Evolutionary conservation across 2,113 vertebrate species (phyloP).

Genomic region (Trogon surrucura): DNA sequence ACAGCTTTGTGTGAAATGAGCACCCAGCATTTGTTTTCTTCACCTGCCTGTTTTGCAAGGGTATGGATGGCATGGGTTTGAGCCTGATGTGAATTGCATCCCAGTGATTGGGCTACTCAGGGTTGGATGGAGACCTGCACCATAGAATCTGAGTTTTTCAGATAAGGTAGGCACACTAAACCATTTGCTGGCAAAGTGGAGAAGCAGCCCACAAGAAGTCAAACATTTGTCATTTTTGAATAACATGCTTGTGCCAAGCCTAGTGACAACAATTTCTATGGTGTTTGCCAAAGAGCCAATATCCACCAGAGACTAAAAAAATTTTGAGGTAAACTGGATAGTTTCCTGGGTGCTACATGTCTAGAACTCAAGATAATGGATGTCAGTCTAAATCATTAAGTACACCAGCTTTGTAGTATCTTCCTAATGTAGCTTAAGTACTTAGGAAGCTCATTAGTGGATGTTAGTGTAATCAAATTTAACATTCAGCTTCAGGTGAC

Average conservation of each 20-base stretch:
- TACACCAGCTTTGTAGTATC: neutral
- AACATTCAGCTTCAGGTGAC: conserved; percentile 8
- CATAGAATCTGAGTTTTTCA: neutral
- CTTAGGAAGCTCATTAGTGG: conserved; percentile 12
- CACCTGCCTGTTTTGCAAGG: neutral
- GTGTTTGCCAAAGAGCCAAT: neutral
- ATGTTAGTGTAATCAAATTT: conserved; percentile 38
- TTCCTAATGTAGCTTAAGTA: conserved; percentile 18
- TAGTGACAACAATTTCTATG: neutral
- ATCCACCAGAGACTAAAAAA: neutral
- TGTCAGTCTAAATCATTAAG: conserved; percentile 27
- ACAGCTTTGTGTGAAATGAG: neutral
- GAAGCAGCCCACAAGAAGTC: neutral
- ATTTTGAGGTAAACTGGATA: neutral
- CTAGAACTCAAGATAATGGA: conserved; percentile 5
- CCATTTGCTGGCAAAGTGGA: neutral
- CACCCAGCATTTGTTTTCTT: neutral
- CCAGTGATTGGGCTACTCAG: neutral
- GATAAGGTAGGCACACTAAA: neutral
- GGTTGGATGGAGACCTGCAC: neutral
- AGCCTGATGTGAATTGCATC: neutral
- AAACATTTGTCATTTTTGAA: neutral
- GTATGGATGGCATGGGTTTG: neutral
- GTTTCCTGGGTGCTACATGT: neutral
- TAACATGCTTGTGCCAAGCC: neutral